Evolutionary conservation across 2,888 invertebrate genomes (phyloP).

Genomic region (Diarsia mendica): DNA sequence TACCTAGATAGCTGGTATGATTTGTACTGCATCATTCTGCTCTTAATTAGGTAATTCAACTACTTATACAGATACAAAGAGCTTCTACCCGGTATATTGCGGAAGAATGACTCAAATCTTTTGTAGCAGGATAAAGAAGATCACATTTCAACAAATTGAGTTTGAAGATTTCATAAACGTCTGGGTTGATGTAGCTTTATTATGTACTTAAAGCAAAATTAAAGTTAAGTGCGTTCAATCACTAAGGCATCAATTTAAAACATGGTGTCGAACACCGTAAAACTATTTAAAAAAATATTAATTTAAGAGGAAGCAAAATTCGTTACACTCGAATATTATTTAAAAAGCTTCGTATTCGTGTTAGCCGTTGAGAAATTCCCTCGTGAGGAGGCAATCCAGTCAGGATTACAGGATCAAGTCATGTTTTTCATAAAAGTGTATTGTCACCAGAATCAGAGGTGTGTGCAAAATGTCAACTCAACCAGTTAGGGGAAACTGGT

Average conservation of each 20-base stretch:
- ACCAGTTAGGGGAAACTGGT: background rate
- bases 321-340: background rate
- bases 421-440: background rate
- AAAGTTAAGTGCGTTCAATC: background rate
- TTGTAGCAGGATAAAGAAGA: constrained; percentile 21
- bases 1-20: background rate
- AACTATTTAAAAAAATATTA: background rate
- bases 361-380: background rate
- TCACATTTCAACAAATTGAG: constrained; percentile 13
- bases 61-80: background rate
- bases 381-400: background rate
- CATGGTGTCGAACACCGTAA: background rate
- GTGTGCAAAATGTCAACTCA: background rate
- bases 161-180: background rate
- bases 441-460: background rate
- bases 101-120: constrained; percentile 21
- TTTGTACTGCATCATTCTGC: constrained; percentile 11
- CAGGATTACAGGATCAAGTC: background rate
- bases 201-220: background rate
- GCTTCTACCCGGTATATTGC: background rate
- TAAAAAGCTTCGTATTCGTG: background rate
- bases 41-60: background rate
- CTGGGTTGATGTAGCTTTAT: background rate
- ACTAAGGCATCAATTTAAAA: background rate
- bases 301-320: background rate